Percentiles rank a stretch among this genome's conserved stretches.
phyloP scores from a whole-genome alignment of 2,113 vertebrate species.

The Salvelinus namaycush region DNA sequence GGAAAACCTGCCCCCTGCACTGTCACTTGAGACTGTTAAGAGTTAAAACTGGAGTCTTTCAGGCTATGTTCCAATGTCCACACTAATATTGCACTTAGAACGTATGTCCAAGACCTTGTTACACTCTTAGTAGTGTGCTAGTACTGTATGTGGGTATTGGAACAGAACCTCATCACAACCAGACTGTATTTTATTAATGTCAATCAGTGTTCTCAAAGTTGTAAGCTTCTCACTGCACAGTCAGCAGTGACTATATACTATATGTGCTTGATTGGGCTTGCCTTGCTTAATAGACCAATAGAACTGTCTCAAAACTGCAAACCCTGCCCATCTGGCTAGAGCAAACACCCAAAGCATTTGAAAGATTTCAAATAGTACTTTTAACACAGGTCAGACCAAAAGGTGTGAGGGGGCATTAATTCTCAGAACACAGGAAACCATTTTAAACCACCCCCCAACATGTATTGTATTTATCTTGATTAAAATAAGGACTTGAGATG shows the following conservation, averaged over 20 bases:
- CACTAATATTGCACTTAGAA: conserved; percentile 21
- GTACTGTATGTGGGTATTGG: too few relatives aligned
- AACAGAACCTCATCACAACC: neutral
- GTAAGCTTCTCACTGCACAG: conserved; percentile 60
- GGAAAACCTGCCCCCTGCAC: conserved; percentile 1
- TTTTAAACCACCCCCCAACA: conserved; percentile 47
- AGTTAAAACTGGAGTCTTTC: too few relatives aligned
- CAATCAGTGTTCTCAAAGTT: conserved; percentile 32
- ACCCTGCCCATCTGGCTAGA: conserved; percentile 23
- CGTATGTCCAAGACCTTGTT: too few relatives aligned
- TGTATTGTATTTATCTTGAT: conserved; percentile 29
- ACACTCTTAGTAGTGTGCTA: too few relatives aligned
- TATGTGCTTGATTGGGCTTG: conserved; percentile 22
- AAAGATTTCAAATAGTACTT: too few relatives aligned
- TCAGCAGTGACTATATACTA: conserved; percentile 11
- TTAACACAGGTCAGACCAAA: too few relatives aligned
- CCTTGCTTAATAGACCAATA: neutral
- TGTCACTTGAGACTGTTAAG: conserved; percentile 15
- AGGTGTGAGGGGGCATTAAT: too few relatives aligned
- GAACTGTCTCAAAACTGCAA: conserved; percentile 31
- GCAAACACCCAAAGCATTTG: conserved; percentile 37
- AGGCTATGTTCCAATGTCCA: too few relatives aligned
- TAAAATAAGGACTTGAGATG: conserved; percentile 40
- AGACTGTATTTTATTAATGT: conserved; percentile 60
- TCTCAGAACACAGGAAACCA: too few relatives aligned